These are phyloP conservation scores for Lytechinus variegatus DNA, from an alignment of 35 echinoderm and acorn worm species.

Conservation along the genomic window DNA sequence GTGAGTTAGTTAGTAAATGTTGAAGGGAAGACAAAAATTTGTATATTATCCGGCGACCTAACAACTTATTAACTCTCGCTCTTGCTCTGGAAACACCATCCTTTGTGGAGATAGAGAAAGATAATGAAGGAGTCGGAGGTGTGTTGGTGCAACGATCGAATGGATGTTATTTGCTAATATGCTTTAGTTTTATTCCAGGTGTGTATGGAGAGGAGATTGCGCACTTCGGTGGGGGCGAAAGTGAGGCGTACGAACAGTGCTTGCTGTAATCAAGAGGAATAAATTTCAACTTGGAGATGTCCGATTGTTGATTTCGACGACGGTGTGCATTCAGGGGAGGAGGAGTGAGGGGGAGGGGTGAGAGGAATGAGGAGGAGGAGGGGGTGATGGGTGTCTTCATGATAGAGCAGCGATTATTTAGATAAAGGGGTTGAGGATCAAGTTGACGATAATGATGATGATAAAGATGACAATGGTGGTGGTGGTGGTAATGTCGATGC, in stretches of 20 bases:
- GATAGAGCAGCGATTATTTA: no score
- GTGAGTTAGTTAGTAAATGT: not conserved
- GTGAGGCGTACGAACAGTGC: not conserved
- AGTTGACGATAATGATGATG: no score
- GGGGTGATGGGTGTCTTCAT: no score
- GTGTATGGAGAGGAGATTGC: not conserved
- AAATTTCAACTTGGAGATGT: no score
- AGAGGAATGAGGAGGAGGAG: no score
- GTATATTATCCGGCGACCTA: not conserved
- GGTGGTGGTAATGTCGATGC: no score
- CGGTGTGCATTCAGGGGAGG: no score
- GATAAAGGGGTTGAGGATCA: no score
- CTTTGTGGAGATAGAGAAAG: not conserved
- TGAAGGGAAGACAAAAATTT: not conserved
- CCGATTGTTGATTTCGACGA: no score
- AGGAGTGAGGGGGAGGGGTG: no score
- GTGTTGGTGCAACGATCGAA: constrained; percentile 21
- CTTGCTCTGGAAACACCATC: not conserved
- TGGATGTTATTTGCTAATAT: not conserved
- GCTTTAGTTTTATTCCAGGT: not conserved
- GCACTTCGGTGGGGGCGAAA: not conserved
- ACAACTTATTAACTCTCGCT: not conserved
- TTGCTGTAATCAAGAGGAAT: no score
- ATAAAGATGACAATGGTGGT: no score
- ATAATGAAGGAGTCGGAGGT: not conserved